Conservation (phyloP, 2,113 vertebrate species). For the Perca fluviatilis region DNA sequence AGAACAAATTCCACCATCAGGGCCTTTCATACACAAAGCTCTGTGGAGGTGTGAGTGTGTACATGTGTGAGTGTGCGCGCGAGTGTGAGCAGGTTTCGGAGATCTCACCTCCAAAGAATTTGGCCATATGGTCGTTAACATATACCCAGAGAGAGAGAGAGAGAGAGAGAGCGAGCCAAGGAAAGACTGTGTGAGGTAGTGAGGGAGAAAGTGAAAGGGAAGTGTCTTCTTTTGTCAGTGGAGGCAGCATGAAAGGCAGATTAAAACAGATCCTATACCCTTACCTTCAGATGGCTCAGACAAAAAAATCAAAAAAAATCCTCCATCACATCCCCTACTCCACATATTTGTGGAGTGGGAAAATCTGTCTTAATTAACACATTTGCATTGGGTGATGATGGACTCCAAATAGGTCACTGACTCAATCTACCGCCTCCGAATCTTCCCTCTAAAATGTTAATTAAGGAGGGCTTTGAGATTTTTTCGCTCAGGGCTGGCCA, state of each 20-base stretch:
- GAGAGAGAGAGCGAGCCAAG: conserved; percentile 55
- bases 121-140: conserved; percentile 83
- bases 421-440: conserved; percentile 83
- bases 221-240: conserved; percentile 70
- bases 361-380: conserved; percentile 88
- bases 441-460: conserved; percentile 88
- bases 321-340: conserved; percentile 48
- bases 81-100: conserved; percentile 70
- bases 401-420: conserved; percentile 88
- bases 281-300: conserved; percentile 72
- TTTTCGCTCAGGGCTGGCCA: conserved; percentile 85
- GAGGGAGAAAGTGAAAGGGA: conserved; percentile 57
- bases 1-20: conserved; percentile 77
- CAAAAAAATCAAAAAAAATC: conserved; percentile 64
- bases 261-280: conserved; percentile 57
- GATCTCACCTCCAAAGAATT: conserved; percentile 83
- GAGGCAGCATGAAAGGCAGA: conserved; percentile 40
- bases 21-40: conserved; percentile 72
- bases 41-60: conserved; percentile 58
- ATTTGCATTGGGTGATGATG: conserved; percentile 86
- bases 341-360: conserved; percentile 77
- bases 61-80: background rate
- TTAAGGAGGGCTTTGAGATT: conserved; percentile 86
- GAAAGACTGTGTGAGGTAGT: conserved; percentile 44
- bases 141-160: conserved; percentile 61